Evolutionary conservation across 37 sponge, comb jelly and placozoan species (phyloP).

Genomic region (Aphrocallistes beatrix): DNA sequence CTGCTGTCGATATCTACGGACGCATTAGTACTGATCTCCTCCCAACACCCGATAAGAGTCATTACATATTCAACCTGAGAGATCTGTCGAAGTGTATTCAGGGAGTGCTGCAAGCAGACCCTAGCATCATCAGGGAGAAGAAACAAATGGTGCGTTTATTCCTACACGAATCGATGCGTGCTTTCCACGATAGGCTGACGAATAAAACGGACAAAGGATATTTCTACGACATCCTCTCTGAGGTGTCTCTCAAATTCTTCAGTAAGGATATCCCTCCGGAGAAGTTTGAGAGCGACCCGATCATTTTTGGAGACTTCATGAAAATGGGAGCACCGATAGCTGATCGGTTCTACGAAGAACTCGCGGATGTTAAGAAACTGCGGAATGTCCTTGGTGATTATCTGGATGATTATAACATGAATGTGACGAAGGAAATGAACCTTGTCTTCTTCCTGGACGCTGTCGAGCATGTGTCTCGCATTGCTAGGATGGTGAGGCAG

Average conservation of each 20-base stretch:
- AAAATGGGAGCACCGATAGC: conserved; percentile 71
- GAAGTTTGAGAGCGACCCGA: conserved; percentile 76
- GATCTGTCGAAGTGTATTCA: conserved; percentile 96
- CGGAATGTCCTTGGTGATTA: conserved; percentile 67
- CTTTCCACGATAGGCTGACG: conserved; percentile 93
- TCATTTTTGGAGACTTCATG: conserved; percentile 94
- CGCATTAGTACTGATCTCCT: conserved; percentile 94
- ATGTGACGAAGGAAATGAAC: conserved; percentile 94
- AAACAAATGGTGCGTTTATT: conserved; percentile 78
- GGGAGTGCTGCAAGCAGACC: conserved; percentile 93
- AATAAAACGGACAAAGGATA: conserved; percentile 79
- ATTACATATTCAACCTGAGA: conserved; percentile 94
- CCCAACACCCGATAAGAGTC: conserved; percentile 96
- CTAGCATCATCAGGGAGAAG: conserved; percentile 86
- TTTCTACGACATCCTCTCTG: conserved; percentile 86
- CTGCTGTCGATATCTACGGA: conserved; percentile 87
- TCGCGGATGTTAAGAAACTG: conserved; percentile 64
- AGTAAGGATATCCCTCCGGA: conserved; percentile 76
- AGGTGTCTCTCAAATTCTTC: conserved; percentile 87
- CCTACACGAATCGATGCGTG: conserved; percentile 90
- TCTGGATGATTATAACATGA: conserved; percentile 95
- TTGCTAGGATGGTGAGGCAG: conserved; percentile 94
- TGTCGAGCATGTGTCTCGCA: conserved; percentile 87
- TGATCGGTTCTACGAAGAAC: conserved; percentile 83
- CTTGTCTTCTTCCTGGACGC: conserved; percentile 98